Evolutionary conservation across 2,797 vertebrate genomes (phyloP).

Genomic region (Manis crassicaudata): DNA sequence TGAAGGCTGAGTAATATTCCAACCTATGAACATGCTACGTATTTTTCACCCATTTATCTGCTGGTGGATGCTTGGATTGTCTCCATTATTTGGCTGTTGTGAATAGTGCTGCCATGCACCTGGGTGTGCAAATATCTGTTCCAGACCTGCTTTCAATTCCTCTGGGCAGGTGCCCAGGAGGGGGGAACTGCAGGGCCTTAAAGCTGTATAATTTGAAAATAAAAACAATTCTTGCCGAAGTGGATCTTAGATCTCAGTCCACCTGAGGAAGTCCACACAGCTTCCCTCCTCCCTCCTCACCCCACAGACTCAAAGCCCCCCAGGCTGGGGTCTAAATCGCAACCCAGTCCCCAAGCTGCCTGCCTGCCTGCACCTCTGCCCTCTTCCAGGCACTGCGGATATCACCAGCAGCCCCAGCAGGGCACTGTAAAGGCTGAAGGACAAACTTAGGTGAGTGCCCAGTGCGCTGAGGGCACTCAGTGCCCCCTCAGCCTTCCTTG

Average conservation of each 20-base stretch:
- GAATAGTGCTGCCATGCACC: accelerated
- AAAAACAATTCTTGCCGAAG: not conserved
- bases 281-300: too few relatives aligned
- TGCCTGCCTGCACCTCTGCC: not conserved
- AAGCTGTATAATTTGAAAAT: not conserved
- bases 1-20: not conserved
- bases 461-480: accelerated
- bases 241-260: not conserved
- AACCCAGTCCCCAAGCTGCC: accelerated
- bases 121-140: accelerated
- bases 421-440: accelerated
- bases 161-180: not conserved
- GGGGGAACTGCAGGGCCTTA: not conserved
- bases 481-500: accelerated
- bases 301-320: too few relatives aligned
- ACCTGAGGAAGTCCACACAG: not conserved
- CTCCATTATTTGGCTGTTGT: not conserved
- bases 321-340: accelerated
- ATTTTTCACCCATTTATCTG: accelerated
- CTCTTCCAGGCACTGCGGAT: accelerated
- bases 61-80: accelerated
- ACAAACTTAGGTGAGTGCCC: accelerated
- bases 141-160: not conserved
- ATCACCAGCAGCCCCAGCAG: accelerated
- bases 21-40: accelerated